Conservation (phyloP, 2,888 invertebrate species). For the Watsonalla binaria region DNA sequence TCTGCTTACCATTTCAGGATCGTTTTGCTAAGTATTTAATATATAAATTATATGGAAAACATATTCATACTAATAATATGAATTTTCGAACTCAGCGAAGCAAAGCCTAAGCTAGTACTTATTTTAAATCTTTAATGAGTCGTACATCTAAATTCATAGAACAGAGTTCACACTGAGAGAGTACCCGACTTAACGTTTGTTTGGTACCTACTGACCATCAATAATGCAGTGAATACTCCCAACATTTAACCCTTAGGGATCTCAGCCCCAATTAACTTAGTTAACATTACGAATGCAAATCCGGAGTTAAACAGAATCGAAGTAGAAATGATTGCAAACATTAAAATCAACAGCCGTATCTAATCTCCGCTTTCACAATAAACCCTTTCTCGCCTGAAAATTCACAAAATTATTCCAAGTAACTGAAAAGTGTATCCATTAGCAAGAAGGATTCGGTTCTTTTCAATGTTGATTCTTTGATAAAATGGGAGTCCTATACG, state of each 20-base stretch:
- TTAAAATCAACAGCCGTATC: background rate
- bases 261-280: background rate
- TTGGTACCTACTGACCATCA: conserved; percentile 22
- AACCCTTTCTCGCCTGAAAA: conserved; percentile 7
- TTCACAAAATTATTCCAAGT: conserved; percentile 15
- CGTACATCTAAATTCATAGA: background rate
- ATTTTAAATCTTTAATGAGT: too few species aligned
- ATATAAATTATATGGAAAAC: too few species aligned
- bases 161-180: background rate
- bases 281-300: background rate
- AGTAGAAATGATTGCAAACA: background rate
- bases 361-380: background rate
- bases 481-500: too few species aligned
- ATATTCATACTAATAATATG: too few species aligned
- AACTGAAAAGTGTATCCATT: conserved; percentile 18
- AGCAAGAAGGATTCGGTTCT: conserved; percentile 12
- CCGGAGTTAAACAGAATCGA: background rate
- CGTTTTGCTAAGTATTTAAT: too few species aligned
- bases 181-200: background rate
- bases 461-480: conserved; percentile 5
- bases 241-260: conserved; percentile 11
- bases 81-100: too few species aligned
- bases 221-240: conserved; percentile 43
- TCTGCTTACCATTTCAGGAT: too few species aligned
- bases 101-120: too few species aligned